Percentiles rank a stretch among this genome's conserved stretches.
Conservation (phyloP, 1,140 invertebrate species). For the Penaeus indicus region DNA sequence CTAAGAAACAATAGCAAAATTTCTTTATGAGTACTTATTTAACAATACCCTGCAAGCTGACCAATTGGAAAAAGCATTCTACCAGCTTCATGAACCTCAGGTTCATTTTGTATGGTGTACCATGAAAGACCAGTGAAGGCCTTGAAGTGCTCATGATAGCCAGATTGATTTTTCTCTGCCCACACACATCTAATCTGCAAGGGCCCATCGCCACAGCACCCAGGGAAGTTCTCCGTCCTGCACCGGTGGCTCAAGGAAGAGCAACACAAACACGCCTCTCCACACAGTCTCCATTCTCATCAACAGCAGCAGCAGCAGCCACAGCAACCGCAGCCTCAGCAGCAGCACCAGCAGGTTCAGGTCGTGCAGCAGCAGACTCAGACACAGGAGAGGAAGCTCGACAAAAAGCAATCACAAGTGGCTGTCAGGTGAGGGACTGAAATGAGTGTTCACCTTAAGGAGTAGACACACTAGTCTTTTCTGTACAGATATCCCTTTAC, state of each 20-base stretch:
- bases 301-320: constrained; percentile 23
- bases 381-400: constrained; percentile 29
- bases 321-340: constrained; percentile 38
- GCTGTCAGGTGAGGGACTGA: constrained; percentile 27
- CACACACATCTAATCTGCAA: neutral
- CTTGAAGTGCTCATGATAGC: too few species aligned
- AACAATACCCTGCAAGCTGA: too few species aligned
- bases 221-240: constrained; percentile 74
- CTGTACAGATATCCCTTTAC: too few species aligned
- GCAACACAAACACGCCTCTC: constrained; percentile 43
- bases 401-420: constrained; percentile 43
- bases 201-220: constrained; percentile 44
- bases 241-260: constrained; percentile 80
- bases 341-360: constrained; percentile 30
- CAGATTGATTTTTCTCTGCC: too few species aligned
- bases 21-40: too few species aligned
- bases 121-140: too few species aligned
- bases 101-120: too few species aligned
- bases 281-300: neutral
- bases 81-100: neutral
- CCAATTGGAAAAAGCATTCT: too few species aligned
- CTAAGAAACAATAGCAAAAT: too few species aligned
- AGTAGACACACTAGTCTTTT: too few species aligned
- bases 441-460: neutral
- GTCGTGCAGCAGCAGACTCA: constrained; percentile 23